phyloP scores from a whole-genome alignment of 2,113 vertebrate genomes.

The Tor tambroides region DNA sequence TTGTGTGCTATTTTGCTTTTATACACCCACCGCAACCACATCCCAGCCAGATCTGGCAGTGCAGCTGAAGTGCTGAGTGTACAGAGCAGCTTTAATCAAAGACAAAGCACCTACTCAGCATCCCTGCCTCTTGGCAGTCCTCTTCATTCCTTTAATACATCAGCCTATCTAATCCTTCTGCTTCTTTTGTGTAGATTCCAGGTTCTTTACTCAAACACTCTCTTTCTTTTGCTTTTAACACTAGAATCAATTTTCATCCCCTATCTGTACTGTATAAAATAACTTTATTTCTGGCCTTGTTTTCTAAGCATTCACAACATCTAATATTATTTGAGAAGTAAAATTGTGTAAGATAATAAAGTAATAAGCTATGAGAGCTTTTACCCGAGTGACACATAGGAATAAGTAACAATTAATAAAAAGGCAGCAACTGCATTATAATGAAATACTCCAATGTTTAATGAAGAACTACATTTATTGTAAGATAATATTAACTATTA shows the following conservation, averaged over 20 bases:
- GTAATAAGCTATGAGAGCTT: background rate
- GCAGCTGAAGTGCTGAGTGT: slow-evolving; percentile 1
- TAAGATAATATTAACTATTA: background rate
- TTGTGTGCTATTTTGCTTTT: background rate
- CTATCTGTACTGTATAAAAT: background rate
- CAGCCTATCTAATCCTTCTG: background rate
- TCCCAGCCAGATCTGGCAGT: background rate
- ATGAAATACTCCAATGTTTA: background rate
- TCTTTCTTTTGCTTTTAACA: background rate
- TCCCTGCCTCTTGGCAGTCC: background rate
- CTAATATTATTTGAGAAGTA: background rate
- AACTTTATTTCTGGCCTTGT: background rate
- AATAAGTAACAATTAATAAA: background rate
- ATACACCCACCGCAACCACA: background rate
- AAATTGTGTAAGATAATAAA: background rate
- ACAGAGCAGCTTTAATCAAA: slow-evolving; percentile 22
- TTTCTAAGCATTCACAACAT: background rate
- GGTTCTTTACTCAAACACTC: background rate
- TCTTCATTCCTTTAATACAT: background rate
- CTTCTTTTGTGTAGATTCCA: background rate
- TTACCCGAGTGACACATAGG: no score
- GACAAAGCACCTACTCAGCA: slow-evolving; percentile 43
- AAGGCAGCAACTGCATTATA: background rate
- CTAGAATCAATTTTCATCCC: background rate
- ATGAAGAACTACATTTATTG: background rate